Percentiles rank a stretch among this genome's conserved stretches.
phyloP scores from a whole-genome alignment of 1,140 invertebrate genomes.

The Apis cerana region DNA sequence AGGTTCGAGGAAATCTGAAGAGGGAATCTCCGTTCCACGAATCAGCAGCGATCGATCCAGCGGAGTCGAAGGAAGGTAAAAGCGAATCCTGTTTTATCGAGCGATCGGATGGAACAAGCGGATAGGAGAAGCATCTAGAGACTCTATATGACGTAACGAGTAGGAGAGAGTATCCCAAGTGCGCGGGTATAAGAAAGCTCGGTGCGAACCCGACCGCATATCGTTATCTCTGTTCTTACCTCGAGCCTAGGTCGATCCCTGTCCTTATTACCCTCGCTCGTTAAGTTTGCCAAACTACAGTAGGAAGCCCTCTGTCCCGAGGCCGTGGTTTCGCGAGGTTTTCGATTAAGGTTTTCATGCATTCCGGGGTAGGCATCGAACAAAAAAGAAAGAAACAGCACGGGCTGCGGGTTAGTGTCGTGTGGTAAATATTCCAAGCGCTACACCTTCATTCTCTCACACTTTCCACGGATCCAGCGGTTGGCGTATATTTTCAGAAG shows the following conservation, averaged over 20 bases:
- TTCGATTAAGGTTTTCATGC: conserved; percentile 64
- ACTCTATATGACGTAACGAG: too few species aligned
- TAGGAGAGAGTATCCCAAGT: too few species aligned
- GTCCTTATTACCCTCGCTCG: conserved; percentile 69
- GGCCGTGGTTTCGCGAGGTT: conserved; percentile 50
- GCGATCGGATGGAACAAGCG: too few species aligned
- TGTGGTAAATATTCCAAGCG: conserved; percentile 42
- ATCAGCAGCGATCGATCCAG: too few species aligned
- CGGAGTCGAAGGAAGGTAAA: too few species aligned
- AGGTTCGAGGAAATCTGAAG: too few species aligned
- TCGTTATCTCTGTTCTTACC: conserved; percentile 55
- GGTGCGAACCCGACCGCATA: too few species aligned
- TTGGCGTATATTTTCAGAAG: background rate
- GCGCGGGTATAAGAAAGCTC: too few species aligned
- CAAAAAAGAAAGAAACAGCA: conserved; percentile 64
- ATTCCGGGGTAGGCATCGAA: conserved; percentile 40
- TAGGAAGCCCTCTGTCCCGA: conserved; percentile 77
- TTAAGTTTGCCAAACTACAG: conserved; percentile 79
- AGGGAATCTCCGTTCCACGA: too few species aligned
- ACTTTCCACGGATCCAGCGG: conserved; percentile 33
- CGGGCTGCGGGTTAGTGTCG: conserved; percentile 57
- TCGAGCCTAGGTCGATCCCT: conserved; percentile 63
- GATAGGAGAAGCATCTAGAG: too few species aligned
- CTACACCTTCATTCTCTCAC: conserved; percentile 40
- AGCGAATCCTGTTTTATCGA: too few species aligned